phyloP scores from a whole-genome alignment of 2,888 invertebrate genomes.

The Myathropa florea region DNA sequence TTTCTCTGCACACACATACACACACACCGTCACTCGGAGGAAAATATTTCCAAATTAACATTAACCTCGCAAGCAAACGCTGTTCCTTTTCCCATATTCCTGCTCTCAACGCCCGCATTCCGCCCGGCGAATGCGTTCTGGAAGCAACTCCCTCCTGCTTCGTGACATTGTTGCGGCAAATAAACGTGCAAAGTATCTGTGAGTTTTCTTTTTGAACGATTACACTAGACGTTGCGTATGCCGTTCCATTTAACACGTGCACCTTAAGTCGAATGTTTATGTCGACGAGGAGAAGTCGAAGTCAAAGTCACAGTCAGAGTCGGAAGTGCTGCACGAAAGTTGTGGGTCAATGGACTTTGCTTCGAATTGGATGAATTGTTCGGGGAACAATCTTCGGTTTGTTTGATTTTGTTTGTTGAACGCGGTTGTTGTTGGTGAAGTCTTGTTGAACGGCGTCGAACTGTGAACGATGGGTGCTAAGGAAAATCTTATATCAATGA shows the following conservation, averaged over 20 bases:
- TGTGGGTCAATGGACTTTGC: conserved; percentile 15
- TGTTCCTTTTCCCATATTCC: conserved; percentile 7
- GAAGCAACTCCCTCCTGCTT: neutral
- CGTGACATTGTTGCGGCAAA: conserved; percentile 40
- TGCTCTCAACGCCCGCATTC: conserved; percentile 5
- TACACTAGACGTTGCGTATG: conserved; percentile 1
- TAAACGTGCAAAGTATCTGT: conserved; percentile 46
- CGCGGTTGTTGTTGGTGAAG: neutral
- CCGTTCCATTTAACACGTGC: conserved; percentile 27
- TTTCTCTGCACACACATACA: conserved; percentile 3
- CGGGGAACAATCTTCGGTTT: neutral
- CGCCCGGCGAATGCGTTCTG: neutral
- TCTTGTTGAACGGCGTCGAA: neutral
- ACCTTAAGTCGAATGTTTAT: conserved; percentile 29
- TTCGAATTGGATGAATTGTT: neutral
- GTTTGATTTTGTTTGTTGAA: neutral
- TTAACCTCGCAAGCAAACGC: conserved; percentile 33
- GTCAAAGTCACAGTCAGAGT: neutral
- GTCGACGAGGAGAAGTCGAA: neutral
- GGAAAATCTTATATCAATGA: neutral
- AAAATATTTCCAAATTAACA: conserved; percentile 44
- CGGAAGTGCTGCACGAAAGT: conserved; percentile 20
- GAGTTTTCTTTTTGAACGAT: conserved; percentile 31
- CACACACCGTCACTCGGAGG: neutral
- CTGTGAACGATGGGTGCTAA: neutral